These are phyloP conservation scores for Lepidostoma basale DNA, from an alignment of 1,140 invertebrate genomes.

Conservation along the genomic window DNA sequence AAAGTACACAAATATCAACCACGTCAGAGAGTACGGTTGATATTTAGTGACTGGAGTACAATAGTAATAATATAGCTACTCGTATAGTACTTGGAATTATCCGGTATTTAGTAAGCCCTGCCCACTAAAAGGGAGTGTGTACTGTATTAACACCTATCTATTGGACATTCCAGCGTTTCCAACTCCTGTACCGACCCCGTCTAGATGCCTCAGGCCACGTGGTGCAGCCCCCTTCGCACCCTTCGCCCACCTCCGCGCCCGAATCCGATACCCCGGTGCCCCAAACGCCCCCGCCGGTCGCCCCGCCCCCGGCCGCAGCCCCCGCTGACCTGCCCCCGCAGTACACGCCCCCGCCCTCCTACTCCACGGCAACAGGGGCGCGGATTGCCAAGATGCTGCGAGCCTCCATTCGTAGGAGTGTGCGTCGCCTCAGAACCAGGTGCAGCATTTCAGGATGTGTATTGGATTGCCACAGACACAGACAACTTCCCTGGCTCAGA, in stretches of 20 bases:
- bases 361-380: conserved; percentile 87
- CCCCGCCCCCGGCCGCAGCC: neutral
- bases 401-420: conserved; percentile 80
- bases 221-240: neutral
- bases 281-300: neutral
- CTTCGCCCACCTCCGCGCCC: neutral
- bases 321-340: conserved; percentile 84
- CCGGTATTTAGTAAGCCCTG: no score
- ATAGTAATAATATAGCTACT: no score
- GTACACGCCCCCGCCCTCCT: conserved; percentile 90
- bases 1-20: neutral
- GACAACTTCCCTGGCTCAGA: no score
- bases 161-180: conserved; percentile 70
- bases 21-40: no score
- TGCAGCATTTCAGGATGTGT: no score
- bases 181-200: conserved; percentile 72
- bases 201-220: conserved; percentile 52
- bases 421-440: no score
- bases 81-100: no score
- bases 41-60: no score
- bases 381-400: conserved; percentile 79
- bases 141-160: neutral
- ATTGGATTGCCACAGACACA: no score
- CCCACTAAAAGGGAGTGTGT: neutral
- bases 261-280: conserved; percentile 47